Evolutionary conservation across 2,113 vertebrate species (phyloP), one percentile per base, ranked within the genome.

Genomic region (Lycaon pictus): DNA sequence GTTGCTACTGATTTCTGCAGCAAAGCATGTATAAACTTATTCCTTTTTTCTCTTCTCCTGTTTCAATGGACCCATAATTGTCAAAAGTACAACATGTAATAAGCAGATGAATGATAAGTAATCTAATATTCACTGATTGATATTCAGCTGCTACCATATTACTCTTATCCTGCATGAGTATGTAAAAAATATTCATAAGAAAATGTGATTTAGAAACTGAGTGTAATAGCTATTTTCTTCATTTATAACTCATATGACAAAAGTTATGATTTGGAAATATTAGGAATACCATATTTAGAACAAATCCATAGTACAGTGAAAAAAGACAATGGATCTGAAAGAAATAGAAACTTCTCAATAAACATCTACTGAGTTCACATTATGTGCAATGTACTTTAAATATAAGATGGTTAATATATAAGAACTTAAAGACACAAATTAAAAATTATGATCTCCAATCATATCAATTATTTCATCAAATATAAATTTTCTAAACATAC

Each of bases 141-240:
- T 89, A 96, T 95, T 95, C 48, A 96, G 20, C 12, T 93, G 60
- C 23, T 87, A 81, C 22, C 48, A 27, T 65, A 87, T 65, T 92
- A n/a, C 22, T 58, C 37, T 95, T 79, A 89, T n/a, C 8, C 51
- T 74, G 16, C 4, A 72, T 74, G 16, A 15, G 12, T 27, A 92
- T 65, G 22, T n/a, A 6, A 93, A 86, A 82, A 88, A 4, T 23
- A 62, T 87, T 71, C 10, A 74, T 65, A 87, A 37, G 63, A 92
- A 74, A 63, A 87, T 90, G 27, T 90, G 53, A 92, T 72, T 96
- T 94, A 96, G 32, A 93, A 90, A 86, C 74, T 74, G 94, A 67
- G 27, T 55, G 0, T 74, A 93, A 89, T 87, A 90, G 53, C 3
- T 81, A 92, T 81, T 92, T 37, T 55, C 11, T 63, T 95, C 19